Evolutionary conservation across 2,797 vertebrate genomes (phyloP).

Genomic region (Pangasius mekongensis): DNA sequence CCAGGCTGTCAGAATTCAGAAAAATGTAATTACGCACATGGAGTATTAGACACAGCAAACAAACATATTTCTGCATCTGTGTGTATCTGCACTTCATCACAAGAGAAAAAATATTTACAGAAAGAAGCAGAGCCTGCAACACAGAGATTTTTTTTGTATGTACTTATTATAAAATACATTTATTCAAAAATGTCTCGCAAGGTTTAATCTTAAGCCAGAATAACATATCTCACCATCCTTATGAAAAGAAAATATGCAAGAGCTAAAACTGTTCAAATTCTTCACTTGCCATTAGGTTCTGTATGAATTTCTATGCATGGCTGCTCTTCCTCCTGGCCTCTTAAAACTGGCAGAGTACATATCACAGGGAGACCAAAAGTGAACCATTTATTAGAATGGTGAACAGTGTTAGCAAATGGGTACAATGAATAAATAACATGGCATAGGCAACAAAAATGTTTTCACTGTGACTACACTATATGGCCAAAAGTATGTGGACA

Average conservation of each 20-base stretch:
- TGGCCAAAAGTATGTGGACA: neutral
- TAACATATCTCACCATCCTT: neutral
- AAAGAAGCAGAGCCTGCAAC: neutral
- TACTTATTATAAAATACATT: neutral
- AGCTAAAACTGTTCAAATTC: neutral
- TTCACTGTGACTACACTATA: neutral
- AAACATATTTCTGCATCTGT: conserved; percentile 35
- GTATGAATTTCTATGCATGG: conserved; percentile 17
- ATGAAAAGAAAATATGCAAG: neutral
- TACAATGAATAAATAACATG: neutral
- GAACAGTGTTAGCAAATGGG: neutral
- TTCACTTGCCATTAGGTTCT: neutral
- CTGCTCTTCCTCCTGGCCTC: neutral
- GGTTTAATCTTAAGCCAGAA: conserved; percentile 7
- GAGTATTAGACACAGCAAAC: conserved; percentile 49
- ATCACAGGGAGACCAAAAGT: neutral
- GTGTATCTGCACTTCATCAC: conserved; percentile 37
- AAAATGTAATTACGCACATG: conserved; percentile 47
- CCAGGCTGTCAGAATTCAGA: conserved; percentile 53
- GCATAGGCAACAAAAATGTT: neutral
- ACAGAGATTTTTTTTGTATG: neutral
- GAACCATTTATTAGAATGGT: neutral
- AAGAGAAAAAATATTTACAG: neutral
- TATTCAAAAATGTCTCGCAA: neutral
- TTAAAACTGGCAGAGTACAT: neutral